phyloP scores from a whole-genome alignment of 2,888 invertebrate genomes.

The Cepaea hortensis region DNA sequence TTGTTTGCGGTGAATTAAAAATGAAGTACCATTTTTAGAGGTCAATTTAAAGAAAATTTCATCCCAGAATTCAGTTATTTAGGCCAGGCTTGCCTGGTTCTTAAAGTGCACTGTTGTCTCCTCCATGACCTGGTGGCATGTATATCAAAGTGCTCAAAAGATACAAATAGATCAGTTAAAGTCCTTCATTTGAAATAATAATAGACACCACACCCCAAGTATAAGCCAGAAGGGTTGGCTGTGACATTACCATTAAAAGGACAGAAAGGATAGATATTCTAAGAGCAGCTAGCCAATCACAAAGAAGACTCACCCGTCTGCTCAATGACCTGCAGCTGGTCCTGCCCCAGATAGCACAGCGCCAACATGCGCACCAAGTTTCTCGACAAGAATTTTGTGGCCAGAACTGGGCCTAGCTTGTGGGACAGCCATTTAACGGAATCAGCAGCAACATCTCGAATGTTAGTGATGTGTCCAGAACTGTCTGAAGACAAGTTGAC shows the following conservation, averaged over 20 bases:
- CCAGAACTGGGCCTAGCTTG: constrained; percentile 93
- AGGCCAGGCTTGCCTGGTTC: no score
- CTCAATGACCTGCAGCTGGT: constrained; percentile 62
- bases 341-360: constrained; percentile 88
- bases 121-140: no score
- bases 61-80: no score
- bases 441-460: constrained; percentile 73
- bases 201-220: no score
- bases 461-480: constrained; percentile 68
- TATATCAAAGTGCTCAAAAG: no score
- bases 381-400: constrained; percentile 91
- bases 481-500: constrained; percentile 60
- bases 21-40: no score
- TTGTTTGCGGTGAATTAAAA: no score
- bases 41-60: no score
- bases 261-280: background rate
- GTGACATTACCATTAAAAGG: background rate
- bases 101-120: no score
- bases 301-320: constrained; percentile 54
- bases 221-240: no score
- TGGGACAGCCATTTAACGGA: constrained; percentile 89
- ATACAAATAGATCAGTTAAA: no score
- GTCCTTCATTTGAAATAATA: no score
- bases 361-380: constrained; percentile 95
- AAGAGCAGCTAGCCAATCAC: background rate